phyloP scores from a whole-genome alignment of 2,113 vertebrate species.

The Ptychochromis oligacanthus region DNA sequence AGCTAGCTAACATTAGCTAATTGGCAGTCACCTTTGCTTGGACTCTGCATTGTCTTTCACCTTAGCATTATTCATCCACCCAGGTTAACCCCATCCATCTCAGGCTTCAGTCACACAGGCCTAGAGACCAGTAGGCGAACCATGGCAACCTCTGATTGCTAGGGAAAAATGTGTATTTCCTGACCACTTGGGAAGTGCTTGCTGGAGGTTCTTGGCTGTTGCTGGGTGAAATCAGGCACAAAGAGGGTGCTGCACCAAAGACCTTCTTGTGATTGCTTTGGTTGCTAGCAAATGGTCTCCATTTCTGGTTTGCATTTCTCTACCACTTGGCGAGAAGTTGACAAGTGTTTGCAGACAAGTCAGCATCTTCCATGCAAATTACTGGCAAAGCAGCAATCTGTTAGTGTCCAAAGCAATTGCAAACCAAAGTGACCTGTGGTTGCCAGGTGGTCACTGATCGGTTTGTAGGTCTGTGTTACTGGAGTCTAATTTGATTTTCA shows the following conservation, averaged over 20 bases:
- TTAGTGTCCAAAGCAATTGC: not conserved
- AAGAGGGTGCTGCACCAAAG: no score
- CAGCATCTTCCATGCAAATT: no score
- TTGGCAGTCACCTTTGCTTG: not conserved
- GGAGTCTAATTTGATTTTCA: not conserved
- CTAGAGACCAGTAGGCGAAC: not conserved
- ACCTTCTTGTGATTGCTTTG: not conserved
- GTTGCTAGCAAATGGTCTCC: not conserved
- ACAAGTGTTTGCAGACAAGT: not conserved
- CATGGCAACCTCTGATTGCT: no score
- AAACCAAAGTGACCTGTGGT: not conserved
- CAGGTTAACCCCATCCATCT: not conserved
- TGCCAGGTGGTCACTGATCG: not conserved
- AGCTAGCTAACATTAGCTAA: not conserved
- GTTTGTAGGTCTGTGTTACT: not conserved
- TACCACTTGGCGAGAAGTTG: not conserved
- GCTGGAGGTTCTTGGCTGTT: not conserved
- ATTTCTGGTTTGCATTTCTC: not conserved
- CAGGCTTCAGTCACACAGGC: not conserved
- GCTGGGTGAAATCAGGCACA: rapidly evolving
- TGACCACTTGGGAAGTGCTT: not conserved
- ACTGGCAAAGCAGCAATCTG: no score
- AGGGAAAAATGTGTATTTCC: not conserved
- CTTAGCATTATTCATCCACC: not conserved
- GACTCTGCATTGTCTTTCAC: not conserved